These are phyloP conservation scores for Pachyseris speciosa DNA, from an alignment of 64 coral and sea anemone species.

Conservation along the genomic window DNA sequence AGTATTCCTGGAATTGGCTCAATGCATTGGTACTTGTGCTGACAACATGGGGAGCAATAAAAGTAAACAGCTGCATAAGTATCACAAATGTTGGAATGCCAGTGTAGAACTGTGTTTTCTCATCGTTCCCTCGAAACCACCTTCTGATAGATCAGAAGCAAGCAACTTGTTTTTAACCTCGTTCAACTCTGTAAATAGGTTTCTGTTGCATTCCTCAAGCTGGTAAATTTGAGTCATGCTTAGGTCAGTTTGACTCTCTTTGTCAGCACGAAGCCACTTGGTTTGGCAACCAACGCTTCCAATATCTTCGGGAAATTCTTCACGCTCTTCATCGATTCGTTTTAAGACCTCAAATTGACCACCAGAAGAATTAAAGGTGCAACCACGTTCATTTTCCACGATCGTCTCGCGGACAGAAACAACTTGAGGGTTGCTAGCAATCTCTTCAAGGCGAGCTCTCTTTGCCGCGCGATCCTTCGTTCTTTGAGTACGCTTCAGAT, in stretches of 20 bases:
- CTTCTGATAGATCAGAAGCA: neutral
- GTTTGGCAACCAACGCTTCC: neutral
- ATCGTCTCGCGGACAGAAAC: neutral
- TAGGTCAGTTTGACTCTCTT: conserved; percentile 20
- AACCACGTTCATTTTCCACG: neutral
- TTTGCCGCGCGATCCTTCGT: neutral
- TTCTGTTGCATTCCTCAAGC: conserved; percentile 17
- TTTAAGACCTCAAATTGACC: neutral
- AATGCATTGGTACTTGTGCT: conserved; percentile 27
- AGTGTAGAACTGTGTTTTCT: conserved; percentile 49
- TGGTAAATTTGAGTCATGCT: neutral
- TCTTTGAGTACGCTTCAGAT: neutral
- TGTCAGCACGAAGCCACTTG: neutral
- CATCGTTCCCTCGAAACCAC: neutral
- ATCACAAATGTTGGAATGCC: conserved; percentile 21
- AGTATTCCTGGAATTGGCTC: neutral
- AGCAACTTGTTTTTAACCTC: neutral
- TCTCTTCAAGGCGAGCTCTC: neutral
- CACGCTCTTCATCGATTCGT: neutral
- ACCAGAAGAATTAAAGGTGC: neutral
- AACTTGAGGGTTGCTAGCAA: neutral
- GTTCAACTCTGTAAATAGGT: neutral
- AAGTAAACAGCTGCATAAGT: conserved; percentile 12
- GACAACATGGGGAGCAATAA: conserved; percentile 13
- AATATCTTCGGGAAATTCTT: neutral